Percentiles rank a stretch among this genome's conserved stretches.
phyloP scores from a whole-genome alignment of 2,113 vertebrate genomes.

The Ictidomys tridecemlineatus region DNA sequence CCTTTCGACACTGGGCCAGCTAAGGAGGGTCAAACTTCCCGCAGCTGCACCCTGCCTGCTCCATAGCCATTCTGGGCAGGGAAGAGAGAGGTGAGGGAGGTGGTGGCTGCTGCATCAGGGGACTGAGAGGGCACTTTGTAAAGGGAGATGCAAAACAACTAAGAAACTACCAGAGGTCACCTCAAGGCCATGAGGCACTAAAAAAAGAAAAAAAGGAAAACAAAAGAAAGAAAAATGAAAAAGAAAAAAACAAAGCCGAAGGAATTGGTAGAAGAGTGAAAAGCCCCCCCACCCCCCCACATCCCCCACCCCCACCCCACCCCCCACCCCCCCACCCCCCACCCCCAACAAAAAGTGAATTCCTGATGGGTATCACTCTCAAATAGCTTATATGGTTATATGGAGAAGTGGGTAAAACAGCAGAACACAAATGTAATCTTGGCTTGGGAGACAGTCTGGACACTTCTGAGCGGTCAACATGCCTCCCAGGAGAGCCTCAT shows the following conservation, averaged over 20 bases:
- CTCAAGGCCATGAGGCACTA: conserved; percentile 94
- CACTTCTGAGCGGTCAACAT: conserved; percentile 95
- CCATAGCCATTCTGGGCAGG: conserved; percentile 1
- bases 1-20: neutral
- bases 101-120: conserved; percentile 68
- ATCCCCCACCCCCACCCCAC: conserved; percentile 2
- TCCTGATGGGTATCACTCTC: conserved; percentile 92
- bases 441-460: conserved; percentile 92
- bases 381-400: conserved; percentile 91
- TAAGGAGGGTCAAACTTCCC: neutral
- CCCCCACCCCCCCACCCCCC: conserved; percentile 68
- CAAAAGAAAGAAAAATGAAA: too few relatives aligned
- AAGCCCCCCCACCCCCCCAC: conserved; percentile 77
- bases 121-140: conserved; percentile 85
- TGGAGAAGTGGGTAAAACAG: conserved; percentile 90
- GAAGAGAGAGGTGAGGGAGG: neutral
- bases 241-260: conserved; percentile 89
- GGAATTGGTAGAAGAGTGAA: conserved; percentile 88
- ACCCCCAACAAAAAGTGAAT: conserved; percentile 84
- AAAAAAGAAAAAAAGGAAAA: conserved; percentile 82
- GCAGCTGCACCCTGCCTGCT: conserved; percentile 48
- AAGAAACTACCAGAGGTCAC: conserved; percentile 88
- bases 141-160: conserved; percentile 87
- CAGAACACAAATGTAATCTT: conserved; percentile 95
- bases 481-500: conserved; percentile 89